phyloP scores from a whole-genome alignment of 1,140 invertebrate species.

The Hycleus cichorii region DNA sequence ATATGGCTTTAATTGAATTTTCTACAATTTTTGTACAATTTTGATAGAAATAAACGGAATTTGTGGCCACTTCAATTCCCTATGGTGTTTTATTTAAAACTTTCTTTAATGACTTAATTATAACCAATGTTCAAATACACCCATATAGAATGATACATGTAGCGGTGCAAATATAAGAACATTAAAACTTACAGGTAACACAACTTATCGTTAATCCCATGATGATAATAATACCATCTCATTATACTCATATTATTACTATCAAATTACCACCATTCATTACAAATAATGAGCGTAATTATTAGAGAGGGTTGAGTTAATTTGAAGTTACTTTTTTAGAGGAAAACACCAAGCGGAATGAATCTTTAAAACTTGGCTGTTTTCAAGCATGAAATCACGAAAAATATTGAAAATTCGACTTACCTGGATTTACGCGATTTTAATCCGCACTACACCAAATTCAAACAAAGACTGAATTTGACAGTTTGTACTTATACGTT shows the following conservation, averaged over 20 bases:
- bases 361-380: too few relatives aligned
- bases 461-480: too few relatives aligned
- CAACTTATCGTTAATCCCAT: slow-evolving; percentile 15
- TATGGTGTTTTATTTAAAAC: neutral
- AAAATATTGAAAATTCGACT: too few relatives aligned
- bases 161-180: slow-evolving; percentile 21
- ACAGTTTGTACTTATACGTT: too few relatives aligned
- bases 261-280: slow-evolving; percentile 17
- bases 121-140: neutral
- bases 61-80: neutral
- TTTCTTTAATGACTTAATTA: neutral
- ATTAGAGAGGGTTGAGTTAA: too few relatives aligned
- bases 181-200: slow-evolving; percentile 21
- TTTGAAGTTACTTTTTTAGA: too few relatives aligned
- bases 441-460: too few relatives aligned
- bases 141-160: slow-evolving; percentile 10
- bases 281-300: neutral
- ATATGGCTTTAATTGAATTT: too few relatives aligned
- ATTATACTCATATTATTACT: slow-evolving; percentile 24
- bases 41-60: neutral
- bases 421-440: too few relatives aligned
- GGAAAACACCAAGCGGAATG: too few relatives aligned
- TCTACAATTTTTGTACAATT: too few relatives aligned
- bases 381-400: too few relatives aligned
- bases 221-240: slow-evolving; percentile 17